These are phyloP conservation scores for Holacanthus passer DNA, from an alignment of 2,113 vertebrate genomes.

Conservation along the genomic window DNA sequence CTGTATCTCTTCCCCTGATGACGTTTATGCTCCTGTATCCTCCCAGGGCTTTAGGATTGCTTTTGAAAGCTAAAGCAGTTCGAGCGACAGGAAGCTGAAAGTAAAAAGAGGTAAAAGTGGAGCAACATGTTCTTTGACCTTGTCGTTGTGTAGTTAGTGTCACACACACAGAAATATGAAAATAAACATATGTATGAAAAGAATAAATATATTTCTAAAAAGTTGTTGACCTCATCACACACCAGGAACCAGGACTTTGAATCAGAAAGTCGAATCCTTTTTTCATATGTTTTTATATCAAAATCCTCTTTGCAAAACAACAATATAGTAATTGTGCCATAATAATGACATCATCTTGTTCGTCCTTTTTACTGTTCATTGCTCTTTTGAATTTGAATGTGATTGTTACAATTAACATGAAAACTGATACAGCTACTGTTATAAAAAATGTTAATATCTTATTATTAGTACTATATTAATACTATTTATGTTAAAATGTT, in stretches of 20 bases:
- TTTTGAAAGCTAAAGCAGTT: not conserved
- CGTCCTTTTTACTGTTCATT: not conserved
- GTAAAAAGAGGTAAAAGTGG: not conserved
- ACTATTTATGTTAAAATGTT: not conserved
- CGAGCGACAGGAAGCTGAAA: not conserved
- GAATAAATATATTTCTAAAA: not conserved
- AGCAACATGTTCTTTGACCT: not conserved
- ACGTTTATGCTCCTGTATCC: not conserved
- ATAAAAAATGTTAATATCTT: not conserved
- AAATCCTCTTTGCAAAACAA: not conserved
- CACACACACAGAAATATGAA: not conserved
- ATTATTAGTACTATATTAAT: not conserved
- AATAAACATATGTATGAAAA: not conserved
- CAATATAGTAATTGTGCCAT: not conserved
- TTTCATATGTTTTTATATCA: not conserved
- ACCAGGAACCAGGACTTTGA: no score
- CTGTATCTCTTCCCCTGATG: not conserved
- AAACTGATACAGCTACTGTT: no score
- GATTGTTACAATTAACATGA: no score
- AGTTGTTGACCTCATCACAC: not conserved
- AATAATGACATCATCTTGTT: not conserved
- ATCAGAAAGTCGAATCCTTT: not conserved
- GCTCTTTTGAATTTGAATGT: not conserved
- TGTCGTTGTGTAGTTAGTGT: slow-evolving; percentile 10
- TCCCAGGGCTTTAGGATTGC: not conserved